Conservation (phyloP, 2,797 vertebrate genomes). For the Pseudomugil tenellus region DNA sequence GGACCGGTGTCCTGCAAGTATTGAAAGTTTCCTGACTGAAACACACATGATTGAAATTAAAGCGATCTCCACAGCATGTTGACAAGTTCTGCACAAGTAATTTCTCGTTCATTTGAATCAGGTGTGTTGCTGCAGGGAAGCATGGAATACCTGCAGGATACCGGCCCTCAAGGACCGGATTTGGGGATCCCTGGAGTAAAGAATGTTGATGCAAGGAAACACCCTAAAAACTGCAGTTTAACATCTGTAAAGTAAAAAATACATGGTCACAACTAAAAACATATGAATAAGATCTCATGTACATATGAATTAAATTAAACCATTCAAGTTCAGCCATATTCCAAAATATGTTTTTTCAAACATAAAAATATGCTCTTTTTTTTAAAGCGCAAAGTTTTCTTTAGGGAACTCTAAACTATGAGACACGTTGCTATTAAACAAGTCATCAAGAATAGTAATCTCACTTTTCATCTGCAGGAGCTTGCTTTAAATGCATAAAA, state of each 20-base stretch:
- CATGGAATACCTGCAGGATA: no score
- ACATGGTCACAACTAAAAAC: slow-evolving; percentile 11
- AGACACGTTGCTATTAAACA: slow-evolving; percentile 4
- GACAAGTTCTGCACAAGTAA: not conserved
- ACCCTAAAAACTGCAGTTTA: not conserved
- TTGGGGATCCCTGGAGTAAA: no score
- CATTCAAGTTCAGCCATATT: not conserved
- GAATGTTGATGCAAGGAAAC: not conserved
- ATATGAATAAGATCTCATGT: not conserved
- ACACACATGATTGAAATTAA: no score
- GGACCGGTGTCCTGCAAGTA: no score
- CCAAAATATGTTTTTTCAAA: not conserved
- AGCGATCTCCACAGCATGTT: not conserved
- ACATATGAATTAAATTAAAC: not conserved
- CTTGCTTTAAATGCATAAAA: slow-evolving; percentile 9
- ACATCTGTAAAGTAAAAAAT: not conserved
- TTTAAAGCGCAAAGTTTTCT: not conserved
- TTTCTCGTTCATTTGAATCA: no score
- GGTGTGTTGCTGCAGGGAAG: no score
- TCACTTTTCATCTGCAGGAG: not conserved
- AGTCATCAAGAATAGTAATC: not conserved
- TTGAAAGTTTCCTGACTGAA: no score
- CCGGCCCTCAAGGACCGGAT: no score
- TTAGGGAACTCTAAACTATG: not conserved
- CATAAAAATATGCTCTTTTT: no score